Evolutionary conservation across 1,140 invertebrate genomes (phyloP).

Genomic region (Drosophila miranda): DNA sequence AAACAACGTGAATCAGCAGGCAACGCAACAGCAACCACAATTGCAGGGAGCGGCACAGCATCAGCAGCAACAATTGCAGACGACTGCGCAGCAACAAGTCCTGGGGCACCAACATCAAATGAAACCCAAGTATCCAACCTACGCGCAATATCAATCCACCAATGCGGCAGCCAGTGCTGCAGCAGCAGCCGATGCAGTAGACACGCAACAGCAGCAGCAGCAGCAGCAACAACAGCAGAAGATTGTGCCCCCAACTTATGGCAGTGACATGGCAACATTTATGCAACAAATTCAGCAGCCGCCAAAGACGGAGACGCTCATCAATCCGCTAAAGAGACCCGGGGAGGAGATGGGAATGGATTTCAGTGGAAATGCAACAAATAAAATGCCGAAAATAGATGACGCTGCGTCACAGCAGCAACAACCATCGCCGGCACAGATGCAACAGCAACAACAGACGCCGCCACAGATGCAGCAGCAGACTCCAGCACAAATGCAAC

Average conservation of each 20-base stretch:
- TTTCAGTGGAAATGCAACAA: constrained; percentile 55
- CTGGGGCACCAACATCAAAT: constrained; percentile 32
- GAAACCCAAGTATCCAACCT: constrained; percentile 74
- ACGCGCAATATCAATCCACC: constrained; percentile 76
- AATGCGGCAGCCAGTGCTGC: constrained; percentile 72
- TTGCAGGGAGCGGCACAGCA: constrained; percentile 26
- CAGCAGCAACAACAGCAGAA: constrained; percentile 49
- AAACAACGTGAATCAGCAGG: constrained; percentile 18
- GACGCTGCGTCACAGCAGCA: constrained; percentile 68
- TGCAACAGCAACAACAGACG: constrained; percentile 53
- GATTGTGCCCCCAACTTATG: constrained; percentile 60
- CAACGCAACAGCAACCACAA: constrained; percentile 35
- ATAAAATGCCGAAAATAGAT: constrained; percentile 60
- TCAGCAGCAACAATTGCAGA: constrained; percentile 36
- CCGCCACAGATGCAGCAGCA: constrained; percentile 57
- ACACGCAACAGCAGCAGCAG: constrained; percentile 33
- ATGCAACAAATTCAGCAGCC: constrained; percentile 76
- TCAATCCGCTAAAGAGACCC: constrained; percentile 64
- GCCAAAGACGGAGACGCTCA: constrained; percentile 59
- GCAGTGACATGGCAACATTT: constrained; percentile 75
- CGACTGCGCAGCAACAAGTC: constrained; percentile 34
- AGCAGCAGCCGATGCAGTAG: constrained; percentile 59
- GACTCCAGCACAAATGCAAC: constrained; percentile 18
- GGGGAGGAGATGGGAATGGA: constrained; percentile 67
- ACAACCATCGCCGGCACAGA: constrained; percentile 58